Conservation (phyloP, 2,888 invertebrate genomes). For the Chloroclysta siterata region DNA sequence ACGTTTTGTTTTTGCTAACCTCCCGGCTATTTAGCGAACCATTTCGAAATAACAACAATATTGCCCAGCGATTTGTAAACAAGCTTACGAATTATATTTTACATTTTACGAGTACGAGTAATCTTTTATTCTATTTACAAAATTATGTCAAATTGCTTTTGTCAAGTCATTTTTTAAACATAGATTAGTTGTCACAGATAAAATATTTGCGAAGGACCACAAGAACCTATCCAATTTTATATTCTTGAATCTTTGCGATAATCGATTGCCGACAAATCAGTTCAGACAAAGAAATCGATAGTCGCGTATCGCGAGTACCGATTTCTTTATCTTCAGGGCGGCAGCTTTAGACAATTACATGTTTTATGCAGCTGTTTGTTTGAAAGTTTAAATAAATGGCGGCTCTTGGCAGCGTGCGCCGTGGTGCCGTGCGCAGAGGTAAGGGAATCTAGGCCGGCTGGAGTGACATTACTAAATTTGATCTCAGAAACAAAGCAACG, state of each 20-base stretch:
- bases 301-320: constrained; percentile 2
- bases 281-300: background rate
- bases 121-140: constrained; percentile 19
- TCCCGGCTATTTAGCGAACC: constrained; percentile 32
- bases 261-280: constrained; percentile 5
- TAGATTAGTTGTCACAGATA: background rate
- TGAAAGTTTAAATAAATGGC: constrained; percentile 47
- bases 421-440: constrained; percentile 82
- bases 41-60: constrained; percentile 32
- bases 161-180: constrained; percentile 4
- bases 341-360: constrained; percentile 34
- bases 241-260: constrained; percentile 1
- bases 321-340: constrained; percentile 15
- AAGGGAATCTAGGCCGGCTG: constrained; percentile 82
- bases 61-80: constrained; percentile 33
- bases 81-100: constrained; percentile 9
- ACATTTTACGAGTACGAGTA: constrained; percentile 1
- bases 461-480: constrained; percentile 84
- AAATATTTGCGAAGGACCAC: constrained; percentile 4
- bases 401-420: constrained; percentile 69
- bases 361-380: constrained; percentile 39
- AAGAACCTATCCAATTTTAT: background rate
- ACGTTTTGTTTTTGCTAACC: constrained; percentile 58
- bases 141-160: constrained; percentile 9
- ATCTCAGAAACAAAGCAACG: constrained; percentile 75